phyloP scores from a whole-genome alignment of 2,113 vertebrate genomes.

The Eretmochelys imbricata region DNA sequence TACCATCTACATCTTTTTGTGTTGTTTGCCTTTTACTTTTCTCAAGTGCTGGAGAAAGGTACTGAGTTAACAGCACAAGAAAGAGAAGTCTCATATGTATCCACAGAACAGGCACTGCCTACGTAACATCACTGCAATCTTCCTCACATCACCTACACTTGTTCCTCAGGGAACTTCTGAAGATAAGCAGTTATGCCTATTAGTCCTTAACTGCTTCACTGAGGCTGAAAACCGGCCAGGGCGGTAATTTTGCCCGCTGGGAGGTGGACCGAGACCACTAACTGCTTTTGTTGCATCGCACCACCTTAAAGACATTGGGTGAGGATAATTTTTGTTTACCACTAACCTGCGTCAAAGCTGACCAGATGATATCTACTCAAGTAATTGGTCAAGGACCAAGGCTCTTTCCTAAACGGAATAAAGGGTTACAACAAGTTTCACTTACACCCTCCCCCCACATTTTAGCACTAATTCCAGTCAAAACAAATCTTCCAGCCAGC shows the following conservation, averaged over 20 bases:
- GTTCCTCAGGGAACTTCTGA: not conserved
- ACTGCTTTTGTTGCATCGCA: not conserved
- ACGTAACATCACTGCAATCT: not conserved
- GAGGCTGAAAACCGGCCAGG: fast-evolving
- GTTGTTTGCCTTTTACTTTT: not conserved
- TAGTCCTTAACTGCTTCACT: not conserved
- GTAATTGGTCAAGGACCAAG: not conserved
- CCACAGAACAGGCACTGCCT: not conserved
- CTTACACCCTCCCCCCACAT: not conserved
- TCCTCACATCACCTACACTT: fast-evolving
- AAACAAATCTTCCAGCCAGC: not conserved
- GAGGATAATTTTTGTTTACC: not conserved
- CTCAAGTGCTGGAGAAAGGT: not conserved
- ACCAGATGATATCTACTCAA: not conserved
- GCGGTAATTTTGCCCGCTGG: not conserved
- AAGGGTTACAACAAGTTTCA: not conserved
- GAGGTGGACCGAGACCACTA: not conserved
- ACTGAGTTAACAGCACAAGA: not conserved
- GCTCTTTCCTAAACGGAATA: not conserved
- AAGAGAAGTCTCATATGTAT: not conserved
- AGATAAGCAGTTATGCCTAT: not conserved
- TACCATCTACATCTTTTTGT: not conserved
- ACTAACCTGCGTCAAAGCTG: not conserved
- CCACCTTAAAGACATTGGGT: not conserved
- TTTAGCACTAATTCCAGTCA: not conserved